phyloP scores from a whole-genome alignment of 2,797 vertebrate species.

The Fistularia tabacaria region DNA sequence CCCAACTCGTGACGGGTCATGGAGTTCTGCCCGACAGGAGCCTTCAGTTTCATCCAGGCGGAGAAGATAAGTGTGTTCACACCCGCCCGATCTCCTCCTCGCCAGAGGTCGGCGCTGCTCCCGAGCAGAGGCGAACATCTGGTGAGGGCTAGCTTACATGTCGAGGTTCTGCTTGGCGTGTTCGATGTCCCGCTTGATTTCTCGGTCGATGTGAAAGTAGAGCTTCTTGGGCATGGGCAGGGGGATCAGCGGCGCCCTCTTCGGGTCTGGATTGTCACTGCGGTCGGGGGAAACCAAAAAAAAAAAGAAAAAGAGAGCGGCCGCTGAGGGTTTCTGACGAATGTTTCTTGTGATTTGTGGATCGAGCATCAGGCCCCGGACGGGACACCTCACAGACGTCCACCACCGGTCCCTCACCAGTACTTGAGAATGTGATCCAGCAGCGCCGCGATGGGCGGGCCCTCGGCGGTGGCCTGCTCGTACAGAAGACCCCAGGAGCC shows the following conservation, averaged over 20 bases:
- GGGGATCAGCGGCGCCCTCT: slow-evolving; percentile 73
- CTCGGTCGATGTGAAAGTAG: slow-evolving; percentile 81
- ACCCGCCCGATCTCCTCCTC: too few relatives aligned
- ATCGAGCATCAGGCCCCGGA: not conserved
- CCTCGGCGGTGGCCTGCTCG: slow-evolving; percentile 80
- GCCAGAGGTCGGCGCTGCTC: too few relatives aligned
- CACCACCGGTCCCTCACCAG: slow-evolving; percentile 65
- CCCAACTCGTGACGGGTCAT: too few relatives aligned
- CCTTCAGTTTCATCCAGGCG: not conserved
- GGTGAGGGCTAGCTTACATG: slow-evolving; percentile 66
- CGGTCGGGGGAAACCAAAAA: slow-evolving; percentile 9
- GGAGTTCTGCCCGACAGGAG: too few relatives aligned
- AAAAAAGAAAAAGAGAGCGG: not conserved
- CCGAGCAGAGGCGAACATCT: too few relatives aligned
- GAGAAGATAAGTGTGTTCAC: slow-evolving; percentile 38
- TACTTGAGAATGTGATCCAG: slow-evolving; percentile 77
- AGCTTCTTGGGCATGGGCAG: slow-evolving; percentile 82
- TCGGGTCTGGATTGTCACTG: slow-evolving; percentile 73
- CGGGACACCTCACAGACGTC: not conserved
- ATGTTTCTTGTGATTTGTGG: too few relatives aligned
- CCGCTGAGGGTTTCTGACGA: too few relatives aligned
- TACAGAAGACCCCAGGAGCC: slow-evolving; percentile 83
- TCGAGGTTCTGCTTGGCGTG: slow-evolving; percentile 83
- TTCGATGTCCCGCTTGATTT: slow-evolving; percentile 82
- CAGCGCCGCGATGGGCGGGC: slow-evolving; percentile 75